Evolutionary conservation across 2,888 invertebrate genomes (phyloP), one percentile per base, ranked within the genome.

Genomic region (Limenitis camilla): DNA sequence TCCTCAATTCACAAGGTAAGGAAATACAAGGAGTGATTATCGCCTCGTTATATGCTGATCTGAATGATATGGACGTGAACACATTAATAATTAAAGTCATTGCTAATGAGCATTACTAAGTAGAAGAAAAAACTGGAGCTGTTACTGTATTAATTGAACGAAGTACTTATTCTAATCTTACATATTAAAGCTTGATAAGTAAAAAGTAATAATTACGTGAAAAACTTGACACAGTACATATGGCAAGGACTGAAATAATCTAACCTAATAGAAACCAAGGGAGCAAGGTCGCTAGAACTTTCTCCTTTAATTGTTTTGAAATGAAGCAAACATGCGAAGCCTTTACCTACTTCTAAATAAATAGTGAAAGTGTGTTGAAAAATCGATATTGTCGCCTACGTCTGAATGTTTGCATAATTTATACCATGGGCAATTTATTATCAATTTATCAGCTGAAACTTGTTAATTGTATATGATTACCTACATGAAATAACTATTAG

Each of bases 261-360:
- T 19, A 19, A 19, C 3, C 56, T 61, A 51, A 49, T 45, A 55
- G 30, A 55, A 49, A 43, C 47, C 52, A 63, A 55, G 41, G 58
- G 60, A 62, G 60, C 71, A 77, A 75, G 76, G 78, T 67, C 70
- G 61, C 55, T 61, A 61, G 59, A 69, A 72, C 75, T 75, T 77
- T 77, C 71, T 66, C 72, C 68, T 69, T 61, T 51, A 47, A 55
- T 43, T 58, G 49, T 56, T 54, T 49, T 56, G 47, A 52, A 62
- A 42, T 55, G 35, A 38, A 49, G 53, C 35, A 51, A 56, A 56
- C 64, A 61, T 61, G 61, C 60, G 40, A 68, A 55, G 59, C 51
- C 53, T 48, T 58, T 70, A 50, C 40, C 39, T 49, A 52, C 33
- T 43, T 38, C 7, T 36, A 19, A 49, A 54, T 35, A 40, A 44